These are phyloP conservation scores for Drosophila neonasuta DNA, from an alignment of 2,888 invertebrate genomes.

Conservation along the genomic window DNA sequence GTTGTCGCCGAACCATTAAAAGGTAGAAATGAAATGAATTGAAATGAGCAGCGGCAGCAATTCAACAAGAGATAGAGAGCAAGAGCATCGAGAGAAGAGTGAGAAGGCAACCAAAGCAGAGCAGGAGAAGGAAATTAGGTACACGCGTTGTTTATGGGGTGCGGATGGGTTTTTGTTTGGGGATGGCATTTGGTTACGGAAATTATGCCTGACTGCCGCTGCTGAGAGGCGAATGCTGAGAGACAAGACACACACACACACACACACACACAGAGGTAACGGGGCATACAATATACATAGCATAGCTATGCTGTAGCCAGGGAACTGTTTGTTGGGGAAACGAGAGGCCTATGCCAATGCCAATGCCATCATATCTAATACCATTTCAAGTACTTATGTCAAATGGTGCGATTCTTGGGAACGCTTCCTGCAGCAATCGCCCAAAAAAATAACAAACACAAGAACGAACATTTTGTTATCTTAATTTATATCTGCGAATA, in stretches of 20 bases:
- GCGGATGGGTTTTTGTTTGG: background rate
- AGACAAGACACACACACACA: background rate
- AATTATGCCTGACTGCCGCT: conserved; percentile 56
- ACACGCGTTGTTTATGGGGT: conserved; percentile 53
- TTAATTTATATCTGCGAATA: conserved; percentile 23
- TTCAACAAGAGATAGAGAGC: background rate
- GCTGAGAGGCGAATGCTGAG: conserved; percentile 1
- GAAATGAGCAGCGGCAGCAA: conserved; percentile 50
- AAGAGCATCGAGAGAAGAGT: background rate
- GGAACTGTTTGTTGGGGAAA: too few species aligned
- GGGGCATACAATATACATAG: background rate
- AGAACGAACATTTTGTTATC: conserved; percentile 16
- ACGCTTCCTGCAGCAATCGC: conserved; percentile 31
- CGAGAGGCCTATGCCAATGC: background rate
- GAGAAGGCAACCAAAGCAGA: conserved; percentile 7
- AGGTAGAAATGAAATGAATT: conserved; percentile 52
- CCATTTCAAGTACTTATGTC: conserved; percentile 21
- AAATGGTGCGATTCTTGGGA: conserved; percentile 31
- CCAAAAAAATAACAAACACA: conserved; percentile 9
- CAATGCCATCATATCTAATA: background rate
- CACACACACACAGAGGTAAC: conserved; percentile 7
- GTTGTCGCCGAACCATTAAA: conserved; percentile 50
- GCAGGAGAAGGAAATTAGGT: conserved; percentile 63
- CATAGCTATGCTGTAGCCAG: too few species aligned
- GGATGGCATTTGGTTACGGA: conserved; percentile 51